Conservation (phyloP, 2,888 invertebrate species). For the Yponomeuta cagnagella region DNA sequence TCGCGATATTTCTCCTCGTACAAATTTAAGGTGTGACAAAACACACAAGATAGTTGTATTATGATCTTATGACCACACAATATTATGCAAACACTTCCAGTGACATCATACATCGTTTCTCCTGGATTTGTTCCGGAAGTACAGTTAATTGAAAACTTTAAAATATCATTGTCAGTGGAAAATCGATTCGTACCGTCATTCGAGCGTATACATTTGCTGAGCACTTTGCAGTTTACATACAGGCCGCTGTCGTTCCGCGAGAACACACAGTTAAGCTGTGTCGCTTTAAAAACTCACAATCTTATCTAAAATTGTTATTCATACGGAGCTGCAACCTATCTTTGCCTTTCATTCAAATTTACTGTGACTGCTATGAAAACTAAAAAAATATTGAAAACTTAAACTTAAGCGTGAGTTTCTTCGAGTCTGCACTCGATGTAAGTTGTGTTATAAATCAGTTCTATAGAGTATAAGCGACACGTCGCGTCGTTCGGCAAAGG, state of each 20-base stretch:
- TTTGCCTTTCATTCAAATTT: too few relatives aligned
- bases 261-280: not conserved
- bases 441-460: not conserved
- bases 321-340: not conserved
- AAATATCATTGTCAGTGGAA: not conserved
- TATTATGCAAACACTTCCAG: too few relatives aligned
- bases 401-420: too few relatives aligned
- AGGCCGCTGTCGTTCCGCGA: not conserved
- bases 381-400: too few relatives aligned
- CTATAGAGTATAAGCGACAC: not conserved
- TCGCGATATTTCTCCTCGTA: too few relatives aligned
- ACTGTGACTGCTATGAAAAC: not conserved
- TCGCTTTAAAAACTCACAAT: constrained; percentile 10
- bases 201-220: not conserved
- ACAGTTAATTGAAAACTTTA: constrained; percentile 2
- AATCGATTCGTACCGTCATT: not conserved
- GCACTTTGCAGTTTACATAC: constrained; percentile 10
- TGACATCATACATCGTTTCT: not conserved
- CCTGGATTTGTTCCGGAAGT: not conserved
- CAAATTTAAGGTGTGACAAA: too few relatives aligned
- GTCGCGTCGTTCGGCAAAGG: constrained; percentile 16
- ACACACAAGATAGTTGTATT: too few relatives aligned
- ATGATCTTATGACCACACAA: too few relatives aligned
- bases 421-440: not conserved
- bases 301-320: constrained; percentile 4